Evolutionary conservation across 2,113 vertebrate species (phyloP).

Genomic region (Bubo bubo): DNA sequence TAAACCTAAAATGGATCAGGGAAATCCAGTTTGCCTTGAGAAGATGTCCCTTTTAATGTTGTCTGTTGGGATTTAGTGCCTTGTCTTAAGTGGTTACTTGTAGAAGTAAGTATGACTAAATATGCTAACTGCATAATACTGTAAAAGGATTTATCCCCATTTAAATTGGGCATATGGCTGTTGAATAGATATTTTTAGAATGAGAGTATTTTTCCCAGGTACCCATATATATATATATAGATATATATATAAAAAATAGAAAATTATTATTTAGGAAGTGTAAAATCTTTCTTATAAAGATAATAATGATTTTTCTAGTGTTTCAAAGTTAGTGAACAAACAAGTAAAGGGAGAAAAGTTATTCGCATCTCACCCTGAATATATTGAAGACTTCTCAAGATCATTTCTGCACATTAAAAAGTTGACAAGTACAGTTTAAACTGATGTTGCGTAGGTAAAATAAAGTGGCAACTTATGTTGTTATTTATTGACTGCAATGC

Average conservation of each 20-base stretch:
- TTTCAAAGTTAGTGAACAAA: not conserved
- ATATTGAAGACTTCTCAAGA: not conserved
- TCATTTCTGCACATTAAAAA: not conserved
- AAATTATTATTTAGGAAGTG: not conserved
- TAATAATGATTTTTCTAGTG: not conserved
- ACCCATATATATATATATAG: not conserved
- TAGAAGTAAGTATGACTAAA: slow-evolving; percentile 11
- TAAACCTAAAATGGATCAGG: not conserved
- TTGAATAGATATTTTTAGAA: slow-evolving; percentile 25
- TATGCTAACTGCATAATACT: slow-evolving; percentile 6
- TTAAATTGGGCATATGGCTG: slow-evolving; percentile 3
- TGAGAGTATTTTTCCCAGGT: not conserved
- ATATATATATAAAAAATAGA: not conserved
- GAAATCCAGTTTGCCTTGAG: slow-evolving; percentile 13
- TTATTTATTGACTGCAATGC: not conserved
- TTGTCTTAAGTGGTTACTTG: slow-evolving; percentile 30
- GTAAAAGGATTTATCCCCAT: slow-evolving; percentile 36
- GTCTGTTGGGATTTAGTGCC: not conserved
- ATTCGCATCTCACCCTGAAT: not conserved
- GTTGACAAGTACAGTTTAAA: not conserved
- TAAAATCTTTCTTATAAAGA: not conserved
- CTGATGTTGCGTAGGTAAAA: not conserved
- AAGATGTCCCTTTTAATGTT: slow-evolving; percentile 23
- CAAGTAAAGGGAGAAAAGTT: not conserved
- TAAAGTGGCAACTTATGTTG: not conserved